Conservation (phyloP, 2,797 vertebrate species). For the Alcedo quadribrachys region DNA sequence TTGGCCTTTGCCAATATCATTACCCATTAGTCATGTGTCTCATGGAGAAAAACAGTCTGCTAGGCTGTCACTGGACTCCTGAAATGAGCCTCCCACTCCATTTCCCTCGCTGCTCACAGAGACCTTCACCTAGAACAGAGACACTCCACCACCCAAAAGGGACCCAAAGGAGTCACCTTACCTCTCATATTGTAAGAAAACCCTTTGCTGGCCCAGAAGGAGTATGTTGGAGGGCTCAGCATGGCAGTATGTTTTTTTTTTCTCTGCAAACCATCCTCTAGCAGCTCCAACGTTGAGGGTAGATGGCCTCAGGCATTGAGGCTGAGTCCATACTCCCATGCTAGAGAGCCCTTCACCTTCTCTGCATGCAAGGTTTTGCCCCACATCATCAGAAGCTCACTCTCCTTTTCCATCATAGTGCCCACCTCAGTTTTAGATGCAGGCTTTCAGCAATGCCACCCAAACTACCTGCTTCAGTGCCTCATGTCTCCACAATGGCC, state of each 20-base stretch:
- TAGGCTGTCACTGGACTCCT: background rate
- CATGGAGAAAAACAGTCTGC: background rate
- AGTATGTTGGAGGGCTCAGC: background rate
- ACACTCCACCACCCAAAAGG: background rate
- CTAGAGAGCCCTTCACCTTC: background rate
- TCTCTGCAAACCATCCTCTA: background rate
- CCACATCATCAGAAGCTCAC: background rate
- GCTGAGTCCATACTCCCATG: background rate
- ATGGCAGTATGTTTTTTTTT: background rate
- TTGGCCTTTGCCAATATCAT: slow-evolving; percentile 47
- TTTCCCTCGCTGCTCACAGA: fast-evolving
- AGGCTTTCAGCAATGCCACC: background rate
- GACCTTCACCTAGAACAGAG: background rate
- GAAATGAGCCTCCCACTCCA: background rate
- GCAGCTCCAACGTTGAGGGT: background rate
- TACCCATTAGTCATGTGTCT: background rate
- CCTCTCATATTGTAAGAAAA: background rate
- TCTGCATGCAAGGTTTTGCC: background rate
- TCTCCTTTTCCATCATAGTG: background rate
- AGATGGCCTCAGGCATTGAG: background rate
- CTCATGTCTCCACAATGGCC: background rate
- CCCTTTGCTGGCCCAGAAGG: background rate
- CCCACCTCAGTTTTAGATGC: background rate
- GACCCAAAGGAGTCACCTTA: background rate
- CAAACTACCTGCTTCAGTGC: background rate